Conservation (phyloP, 2,888 invertebrate species). For the Ectemnius lituratus region DNA sequence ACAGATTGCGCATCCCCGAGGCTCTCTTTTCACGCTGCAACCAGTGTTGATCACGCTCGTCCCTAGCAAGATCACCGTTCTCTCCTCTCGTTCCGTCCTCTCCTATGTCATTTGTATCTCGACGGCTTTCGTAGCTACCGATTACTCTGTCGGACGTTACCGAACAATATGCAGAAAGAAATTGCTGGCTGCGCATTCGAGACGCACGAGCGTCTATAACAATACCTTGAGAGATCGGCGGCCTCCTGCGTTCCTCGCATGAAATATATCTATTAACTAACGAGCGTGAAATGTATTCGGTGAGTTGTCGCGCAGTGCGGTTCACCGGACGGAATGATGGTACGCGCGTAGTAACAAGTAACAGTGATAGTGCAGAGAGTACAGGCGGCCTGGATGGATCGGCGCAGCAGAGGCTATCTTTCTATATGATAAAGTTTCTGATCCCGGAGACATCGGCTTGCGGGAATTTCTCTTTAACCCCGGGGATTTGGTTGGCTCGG, state of each 20-base stretch:
- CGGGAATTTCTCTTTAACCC: too few relatives aligned
- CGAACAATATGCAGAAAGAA: constrained; percentile 1
- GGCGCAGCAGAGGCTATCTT: not conserved
- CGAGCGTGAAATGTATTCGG: not conserved
- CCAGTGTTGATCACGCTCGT: not conserved
- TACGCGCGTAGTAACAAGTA: not conserved
- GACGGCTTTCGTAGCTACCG: not conserved
- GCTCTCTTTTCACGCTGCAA: too few relatives aligned
- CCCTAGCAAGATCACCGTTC: constrained; percentile 31
- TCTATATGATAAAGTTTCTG: not conserved
- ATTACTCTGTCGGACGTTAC: constrained; percentile 47
- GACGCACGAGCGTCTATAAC: too few relatives aligned
- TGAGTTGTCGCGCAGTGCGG: not conserved
- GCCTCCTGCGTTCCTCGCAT: too few relatives aligned
- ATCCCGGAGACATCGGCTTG: not conserved
- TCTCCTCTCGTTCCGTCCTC: constrained; percentile 17
- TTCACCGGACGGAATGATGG: constrained; percentile 4
- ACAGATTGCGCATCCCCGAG: too few relatives aligned
- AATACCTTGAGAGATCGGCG: too few relatives aligned
- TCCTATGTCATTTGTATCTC: constrained; percentile 18
- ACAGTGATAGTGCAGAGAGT: too few relatives aligned
- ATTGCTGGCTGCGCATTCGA: too few relatives aligned
- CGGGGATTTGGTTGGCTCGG: not conserved
- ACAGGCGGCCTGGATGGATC: not conserved
- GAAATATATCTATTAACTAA: not conserved